Base-by-base conservation (phyloP, 2,888 invertebrate genomes). In the Pseudococcus viburni region DNA sequence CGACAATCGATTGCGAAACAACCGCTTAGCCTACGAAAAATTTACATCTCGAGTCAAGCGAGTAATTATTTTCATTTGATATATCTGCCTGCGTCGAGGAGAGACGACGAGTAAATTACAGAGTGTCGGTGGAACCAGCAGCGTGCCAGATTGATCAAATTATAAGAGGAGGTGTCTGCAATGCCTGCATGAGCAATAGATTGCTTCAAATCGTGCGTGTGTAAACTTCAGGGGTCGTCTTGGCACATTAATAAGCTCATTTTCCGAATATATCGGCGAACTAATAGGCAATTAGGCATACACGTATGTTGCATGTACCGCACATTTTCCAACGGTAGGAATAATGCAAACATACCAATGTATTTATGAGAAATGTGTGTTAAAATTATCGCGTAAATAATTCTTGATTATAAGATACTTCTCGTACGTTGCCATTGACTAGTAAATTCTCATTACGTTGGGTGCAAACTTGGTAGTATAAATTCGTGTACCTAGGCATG, bases 371-470 rank as follows among this genome's bases (percentile, higher is more conserved):
- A 73, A 39, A 73, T 73, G 26, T 33, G 73, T 17, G 26, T 73
- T 73, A 33, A 73, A 73, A 33, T 73, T 33, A 73, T 17, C 42
- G 46, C 42, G 42, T 17, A 42, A 42, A 42, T 80, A 80, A 80
- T 80, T 80, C 42, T 80, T 42, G n/a, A 80, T 80, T 80, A 73
- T 80, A 19, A 80, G 80, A 17, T 59, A 19, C 59, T 59, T 51
- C 9, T 19, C 26, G 19, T 46, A 9, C 80, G 80, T 80, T 42
- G 12, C 42, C 80, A 46, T 17, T 33, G 80, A 80, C 80, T 42
- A 42, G 42, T 42, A 80, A 80, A 80, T 80, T 80, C n/a, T n/a
- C 42, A 42, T 80, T 80, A 80, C 26, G 68, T n/a, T n/a, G 42
- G n/a, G n/a, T 6, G 19, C 4, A 15, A 15, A 55, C 12, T 12